These are phyloP conservation scores for Chiloscyllium plagiosum DNA, from an alignment of 2,113 vertebrate genomes.

Conservation along the genomic window DNA sequence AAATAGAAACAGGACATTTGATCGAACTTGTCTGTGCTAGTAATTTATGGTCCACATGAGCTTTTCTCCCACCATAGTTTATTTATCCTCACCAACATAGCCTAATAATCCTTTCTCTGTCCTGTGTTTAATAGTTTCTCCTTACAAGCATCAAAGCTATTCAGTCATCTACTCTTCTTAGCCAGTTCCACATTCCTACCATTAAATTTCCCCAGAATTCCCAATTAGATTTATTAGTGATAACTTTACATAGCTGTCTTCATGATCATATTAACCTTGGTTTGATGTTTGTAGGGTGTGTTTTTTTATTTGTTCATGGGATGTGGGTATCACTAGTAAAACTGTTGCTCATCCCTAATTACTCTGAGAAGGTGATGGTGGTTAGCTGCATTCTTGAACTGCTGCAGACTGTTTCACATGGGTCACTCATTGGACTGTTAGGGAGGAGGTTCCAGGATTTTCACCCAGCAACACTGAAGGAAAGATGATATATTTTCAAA, in stretches of 20 bases:
- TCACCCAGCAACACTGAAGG: too few species aligned
- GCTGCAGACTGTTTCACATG: too few species aligned
- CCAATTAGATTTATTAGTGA: background rate
- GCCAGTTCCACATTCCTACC: background rate
- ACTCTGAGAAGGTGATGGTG: too few species aligned
- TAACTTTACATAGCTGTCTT: background rate
- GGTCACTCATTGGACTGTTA: too few species aligned
- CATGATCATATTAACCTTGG: too few species aligned
- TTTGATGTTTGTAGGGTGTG: background rate
- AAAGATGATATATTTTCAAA: too few species aligned
- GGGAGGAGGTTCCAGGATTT: too few species aligned
- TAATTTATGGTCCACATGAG: background rate
- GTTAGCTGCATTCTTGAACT: too few species aligned
- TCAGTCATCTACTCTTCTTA: background rate
- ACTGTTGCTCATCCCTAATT: too few species aligned
- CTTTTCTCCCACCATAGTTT: background rate
- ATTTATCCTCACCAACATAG: background rate
- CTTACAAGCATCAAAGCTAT: background rate
- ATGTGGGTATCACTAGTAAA: too few species aligned
- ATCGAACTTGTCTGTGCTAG: background rate
- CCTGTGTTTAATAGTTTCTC: background rate
- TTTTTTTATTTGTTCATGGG: too few species aligned
- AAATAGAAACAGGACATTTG: background rate
- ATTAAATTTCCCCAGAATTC: background rate
- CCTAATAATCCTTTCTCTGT: background rate